phyloP scores from a whole-genome alignment of 2,797 vertebrate genomes.

The Cetoscarus ocellatus region DNA sequence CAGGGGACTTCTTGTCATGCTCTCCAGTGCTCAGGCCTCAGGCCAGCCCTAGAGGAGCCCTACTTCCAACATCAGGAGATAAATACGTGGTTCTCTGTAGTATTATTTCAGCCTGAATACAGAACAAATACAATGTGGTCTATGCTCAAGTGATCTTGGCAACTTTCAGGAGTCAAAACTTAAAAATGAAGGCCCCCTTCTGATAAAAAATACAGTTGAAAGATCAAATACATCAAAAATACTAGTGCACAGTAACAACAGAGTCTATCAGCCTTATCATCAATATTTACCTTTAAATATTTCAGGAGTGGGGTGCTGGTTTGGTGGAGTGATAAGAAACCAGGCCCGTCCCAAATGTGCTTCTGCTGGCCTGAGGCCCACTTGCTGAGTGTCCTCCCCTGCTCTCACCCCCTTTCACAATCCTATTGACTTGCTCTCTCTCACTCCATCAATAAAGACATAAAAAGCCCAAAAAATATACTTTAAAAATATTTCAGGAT shows the following conservation, averaged over 20 bases:
- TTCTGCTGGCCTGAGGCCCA: too few species aligned
- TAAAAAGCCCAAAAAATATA: too few species aligned
- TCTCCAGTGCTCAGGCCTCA: conserved; percentile 68
- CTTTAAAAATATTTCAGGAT: too few species aligned
- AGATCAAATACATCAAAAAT: too few species aligned
- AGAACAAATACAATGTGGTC: conserved; percentile 54
- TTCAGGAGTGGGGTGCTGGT: conserved; percentile 78
- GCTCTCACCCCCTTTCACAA: too few species aligned
- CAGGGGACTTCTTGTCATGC: conserved; percentile 58
- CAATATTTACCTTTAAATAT: conserved; percentile 86
- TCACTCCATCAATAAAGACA: too few species aligned
- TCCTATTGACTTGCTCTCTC: too few species aligned
- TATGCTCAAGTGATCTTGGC: conserved; percentile 39
- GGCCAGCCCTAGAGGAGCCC: conserved; percentile 81
- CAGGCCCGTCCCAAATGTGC: too few species aligned
- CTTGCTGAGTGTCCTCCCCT: too few species aligned
- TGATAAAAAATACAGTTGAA: too few species aligned
- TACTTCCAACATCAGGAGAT: conserved; percentile 72
- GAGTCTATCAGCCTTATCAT: conserved; percentile 37
- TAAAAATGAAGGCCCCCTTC: neutral
- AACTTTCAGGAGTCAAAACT: conserved; percentile 43
- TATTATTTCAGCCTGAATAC: conserved; percentile 77
- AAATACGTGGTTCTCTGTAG: conserved; percentile 72
- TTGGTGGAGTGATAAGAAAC: too few species aligned
- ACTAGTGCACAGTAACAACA: too few species aligned